phyloP scores from a whole-genome alignment of 2,888 invertebrate species.

The Agriopis aurantiaria region DNA sequence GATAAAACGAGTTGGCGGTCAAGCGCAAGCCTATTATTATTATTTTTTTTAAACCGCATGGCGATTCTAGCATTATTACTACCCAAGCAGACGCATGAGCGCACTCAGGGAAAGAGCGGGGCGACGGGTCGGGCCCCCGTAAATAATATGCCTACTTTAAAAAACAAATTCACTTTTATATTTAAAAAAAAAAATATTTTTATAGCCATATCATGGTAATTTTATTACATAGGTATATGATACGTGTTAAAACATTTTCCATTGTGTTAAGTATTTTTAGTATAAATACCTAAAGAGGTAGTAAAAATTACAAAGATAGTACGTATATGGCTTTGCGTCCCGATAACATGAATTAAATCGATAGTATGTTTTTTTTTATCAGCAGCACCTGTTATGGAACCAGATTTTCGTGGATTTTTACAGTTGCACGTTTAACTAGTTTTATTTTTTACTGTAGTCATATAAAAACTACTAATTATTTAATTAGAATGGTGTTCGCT shows the following conservation, averaged over 20 bases:
- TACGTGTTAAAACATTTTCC: conserved; percentile 1
- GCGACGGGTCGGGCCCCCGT: not conserved
- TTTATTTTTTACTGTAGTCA: not conserved
- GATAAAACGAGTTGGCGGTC: too few relatives aligned
- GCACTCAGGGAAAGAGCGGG: conserved; percentile 15
- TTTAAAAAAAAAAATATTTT: not conserved
- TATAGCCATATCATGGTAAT: not conserved
- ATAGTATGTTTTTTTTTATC: conserved; percentile 9
- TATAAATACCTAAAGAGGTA: conserved; percentile 4
- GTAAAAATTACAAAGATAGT: conserved; percentile 11
- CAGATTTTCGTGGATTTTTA: conserved; percentile 10
- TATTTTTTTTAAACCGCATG: too few relatives aligned
- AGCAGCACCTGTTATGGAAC: not conserved
- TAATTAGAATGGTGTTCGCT: conserved; percentile 16
- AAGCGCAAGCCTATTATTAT: too few relatives aligned
- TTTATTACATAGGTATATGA: not conserved
- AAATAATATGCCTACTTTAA: not conserved
- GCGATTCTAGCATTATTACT: not conserved
- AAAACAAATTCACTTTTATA: not conserved
- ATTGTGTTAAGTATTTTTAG: conserved; percentile 1
- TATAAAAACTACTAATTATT: conserved; percentile 23
- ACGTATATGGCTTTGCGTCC: not conserved
- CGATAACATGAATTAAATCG: conserved; percentile 8
- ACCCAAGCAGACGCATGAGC: not conserved
- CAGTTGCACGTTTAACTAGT: not conserved